Evolutionary conservation across 2,888 invertebrate genomes (phyloP), one percentile per base, ranked within the genome.

Genomic region (Ectobius pallidus): DNA sequence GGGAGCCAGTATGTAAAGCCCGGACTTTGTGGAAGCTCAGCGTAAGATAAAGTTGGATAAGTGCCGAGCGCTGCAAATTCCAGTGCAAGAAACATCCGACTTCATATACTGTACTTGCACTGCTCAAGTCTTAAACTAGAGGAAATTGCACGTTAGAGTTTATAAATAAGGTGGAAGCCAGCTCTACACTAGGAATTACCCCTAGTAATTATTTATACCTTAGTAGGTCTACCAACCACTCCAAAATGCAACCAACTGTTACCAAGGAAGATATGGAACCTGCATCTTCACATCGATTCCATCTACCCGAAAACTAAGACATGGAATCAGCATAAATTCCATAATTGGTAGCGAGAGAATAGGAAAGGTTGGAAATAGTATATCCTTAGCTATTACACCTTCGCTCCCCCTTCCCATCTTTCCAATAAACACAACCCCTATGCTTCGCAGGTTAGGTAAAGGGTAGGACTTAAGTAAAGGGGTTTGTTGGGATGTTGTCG

Each of bases 291-390:
- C 34, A 63, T 63, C 63, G 63, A 63, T 42, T 44, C 42, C 11
- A 27, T 7, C 22, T 11, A 4, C 22, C 42, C 27, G 46, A 30
- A 44, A 71, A 74, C 74, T 84, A 84, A 84, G 84, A 84, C 83
- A 83, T 82, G 82, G 84, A 84, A 84, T 84, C 84, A 84, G 84
- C 84, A 84, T 84, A 84, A 84, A 84, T 84, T 84, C 83, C 81
- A 83, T 84, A 84, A 84, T 84, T 84, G 83, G 68, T 42, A 42
- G 25, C 22, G 42, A 25, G 27, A 27, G 20, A 55, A 55, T 42
- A 18, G 61, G 25, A 39, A 14, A 25, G 52, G 52, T 52, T 14
- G 52, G 25, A 46, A 65, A 65, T 65, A 9, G 46, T 44, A 27
- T 27, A 65, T 65, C 65, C 74, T 72, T 63, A 62, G 70, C 74